A percentile compares a stretch with the other conserved stretches of the same genome.
These are phyloP conservation scores for Gisinianus flammeolus DNA, from an alignment of 2,888 invertebrate species.

Conservation along the genomic window DNA sequence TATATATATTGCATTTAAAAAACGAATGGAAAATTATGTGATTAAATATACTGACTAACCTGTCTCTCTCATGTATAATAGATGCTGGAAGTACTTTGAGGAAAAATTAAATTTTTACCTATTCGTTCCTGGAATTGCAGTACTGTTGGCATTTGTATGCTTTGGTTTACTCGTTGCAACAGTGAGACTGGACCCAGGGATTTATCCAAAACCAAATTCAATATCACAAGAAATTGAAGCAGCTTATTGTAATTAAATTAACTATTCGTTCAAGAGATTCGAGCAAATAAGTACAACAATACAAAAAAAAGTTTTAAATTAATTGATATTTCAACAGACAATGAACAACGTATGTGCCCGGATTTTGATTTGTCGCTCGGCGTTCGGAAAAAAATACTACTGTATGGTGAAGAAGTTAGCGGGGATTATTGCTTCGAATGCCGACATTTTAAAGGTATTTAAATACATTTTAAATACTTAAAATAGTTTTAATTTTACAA, in stretches of 20 bases:
- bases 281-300: too few species aligned
- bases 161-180: background rate
- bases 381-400: background rate
- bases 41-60: too few species aligned
- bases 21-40: too few species aligned
- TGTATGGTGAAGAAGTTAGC: background rate
- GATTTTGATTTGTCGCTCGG: conserved; percentile 8
- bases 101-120: background rate
- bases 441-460: conserved; percentile 23
- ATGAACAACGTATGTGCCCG: background rate
- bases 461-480: too few species aligned
- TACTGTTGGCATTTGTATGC: background rate
- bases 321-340: background rate
- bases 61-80: too few species aligned
- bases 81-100: background rate
- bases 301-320: background rate
- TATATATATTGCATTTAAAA: too few species aligned
- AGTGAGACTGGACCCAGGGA: background rate
- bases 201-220: background rate
- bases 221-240: conserved; percentile 14
- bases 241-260: background rate
- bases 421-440: conserved; percentile 21
- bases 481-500: too few species aligned
- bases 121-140: background rate
- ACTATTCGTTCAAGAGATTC: background rate